Evolutionary conservation across 2,113 vertebrate species (phyloP).

Genomic region (Forbesichthys agassizii): DNA sequence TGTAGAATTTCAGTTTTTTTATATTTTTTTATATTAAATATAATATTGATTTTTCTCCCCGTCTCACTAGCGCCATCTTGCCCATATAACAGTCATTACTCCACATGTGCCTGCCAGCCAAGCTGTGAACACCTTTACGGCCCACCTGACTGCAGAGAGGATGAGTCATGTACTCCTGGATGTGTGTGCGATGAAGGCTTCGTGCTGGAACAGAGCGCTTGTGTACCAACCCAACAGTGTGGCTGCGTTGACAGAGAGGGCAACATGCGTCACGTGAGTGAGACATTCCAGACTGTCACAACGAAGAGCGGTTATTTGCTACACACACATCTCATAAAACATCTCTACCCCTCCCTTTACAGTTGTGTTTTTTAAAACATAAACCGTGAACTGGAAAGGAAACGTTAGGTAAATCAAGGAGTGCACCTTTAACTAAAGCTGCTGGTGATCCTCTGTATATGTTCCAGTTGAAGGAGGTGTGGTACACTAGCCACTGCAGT

Average conservation of each 20-base stretch:
- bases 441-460: not conserved
- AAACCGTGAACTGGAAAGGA: too few species aligned
- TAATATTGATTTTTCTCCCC: conserved; percentile 15
- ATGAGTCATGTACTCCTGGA: conserved; percentile 70
- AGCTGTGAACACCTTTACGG: conserved; percentile 79
- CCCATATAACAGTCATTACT: conserved; percentile 75
- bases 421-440: too few species aligned
- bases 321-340: too few species aligned
- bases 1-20: not conserved
- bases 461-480: conserved; percentile 78
- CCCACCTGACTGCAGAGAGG: conserved; percentile 69
- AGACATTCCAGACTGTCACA: not conserved
- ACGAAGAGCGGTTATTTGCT: too few species aligned
- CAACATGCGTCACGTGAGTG: conserved; percentile 74
- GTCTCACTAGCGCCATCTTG: conserved; percentile 73
- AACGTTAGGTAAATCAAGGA: too few species aligned
- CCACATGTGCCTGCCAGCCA: conserved; percentile 76
- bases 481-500: conserved; percentile 75
- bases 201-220: conserved; percentile 69
- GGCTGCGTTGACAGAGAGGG: conserved; percentile 80
- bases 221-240: conserved; percentile 79
- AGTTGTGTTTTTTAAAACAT: too few species aligned
- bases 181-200: conserved; percentile 81
- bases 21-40: not conserved
- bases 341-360: too few species aligned